These are phyloP conservation scores for Andrena bucephala DNA, from an alignment of 2,888 invertebrate species.

Conservation along the genomic window DNA sequence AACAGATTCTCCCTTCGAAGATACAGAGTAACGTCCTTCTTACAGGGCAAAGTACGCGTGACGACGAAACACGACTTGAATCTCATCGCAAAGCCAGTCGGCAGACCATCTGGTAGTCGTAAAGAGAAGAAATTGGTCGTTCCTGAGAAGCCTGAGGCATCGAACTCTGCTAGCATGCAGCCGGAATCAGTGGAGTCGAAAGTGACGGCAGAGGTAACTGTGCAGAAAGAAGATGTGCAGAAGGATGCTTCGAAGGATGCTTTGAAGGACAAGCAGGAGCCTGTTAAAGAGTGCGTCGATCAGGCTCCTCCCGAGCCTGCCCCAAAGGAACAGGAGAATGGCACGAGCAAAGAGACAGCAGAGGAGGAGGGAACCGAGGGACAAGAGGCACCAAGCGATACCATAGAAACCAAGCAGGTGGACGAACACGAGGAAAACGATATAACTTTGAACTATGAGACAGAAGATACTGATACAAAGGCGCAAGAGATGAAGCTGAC, in stretches of 20 bases:
- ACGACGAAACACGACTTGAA: slow-evolving; percentile 59
- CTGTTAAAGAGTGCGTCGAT: slow-evolving; percentile 40
- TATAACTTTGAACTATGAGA: slow-evolving; percentile 57
- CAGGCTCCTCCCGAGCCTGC: slow-evolving; percentile 23
- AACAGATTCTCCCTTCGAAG: neutral
- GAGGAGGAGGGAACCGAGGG: slow-evolving; percentile 36
- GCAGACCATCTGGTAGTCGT: slow-evolving; percentile 16
- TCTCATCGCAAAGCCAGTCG: slow-evolving; percentile 53
- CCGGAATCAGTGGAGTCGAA: slow-evolving; percentile 69
- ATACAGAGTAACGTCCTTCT: slow-evolving; percentile 30
- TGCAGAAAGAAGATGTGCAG: slow-evolving; percentile 53
- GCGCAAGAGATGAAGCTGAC: slow-evolving; percentile 26
- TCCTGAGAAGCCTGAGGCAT: slow-evolving; percentile 44
- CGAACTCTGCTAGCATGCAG: slow-evolving; percentile 60
- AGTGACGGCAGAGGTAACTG: slow-evolving; percentile 57
- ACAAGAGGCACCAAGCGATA: slow-evolving; percentile 37
- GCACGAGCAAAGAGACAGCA: slow-evolving; percentile 19
- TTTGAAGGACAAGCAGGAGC: slow-evolving; percentile 1
- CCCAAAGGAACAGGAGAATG: slow-evolving; percentile 29
- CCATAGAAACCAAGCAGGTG: slow-evolving; percentile 43
- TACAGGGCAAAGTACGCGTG: slow-evolving; percentile 74
- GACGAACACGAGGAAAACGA: slow-evolving; percentile 63
- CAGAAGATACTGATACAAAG: slow-evolving; percentile 55
- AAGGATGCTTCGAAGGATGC: neutral
- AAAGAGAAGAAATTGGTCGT: slow-evolving; percentile 27